phyloP scores from a whole-genome alignment of 2,113 vertebrate species.

The Solea senegalensis region DNA sequence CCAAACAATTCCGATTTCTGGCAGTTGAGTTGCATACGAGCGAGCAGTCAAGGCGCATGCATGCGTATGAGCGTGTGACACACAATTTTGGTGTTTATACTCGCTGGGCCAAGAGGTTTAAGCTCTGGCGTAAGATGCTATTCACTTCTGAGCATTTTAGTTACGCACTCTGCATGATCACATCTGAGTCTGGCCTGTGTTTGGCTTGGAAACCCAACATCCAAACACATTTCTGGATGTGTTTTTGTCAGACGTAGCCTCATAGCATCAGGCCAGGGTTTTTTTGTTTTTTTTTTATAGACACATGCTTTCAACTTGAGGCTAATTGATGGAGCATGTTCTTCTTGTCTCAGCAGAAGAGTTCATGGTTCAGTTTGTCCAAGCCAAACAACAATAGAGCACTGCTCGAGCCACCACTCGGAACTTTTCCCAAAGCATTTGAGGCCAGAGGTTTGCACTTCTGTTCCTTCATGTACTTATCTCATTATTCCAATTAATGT shows the following conservation, averaged over 20 bases:
- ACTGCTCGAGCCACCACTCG: slow-evolving; percentile 37
- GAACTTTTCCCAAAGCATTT: slow-evolving; percentile 38
- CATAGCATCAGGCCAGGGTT: slow-evolving; percentile 16
- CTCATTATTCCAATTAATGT: slow-evolving; percentile 55
- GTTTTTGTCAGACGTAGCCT: slow-evolving; percentile 65
- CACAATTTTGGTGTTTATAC: slow-evolving; percentile 68
- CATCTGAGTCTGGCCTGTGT: slow-evolving; percentile 65
- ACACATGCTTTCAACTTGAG: slow-evolving; percentile 52
- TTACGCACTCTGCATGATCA: slow-evolving; percentile 62
- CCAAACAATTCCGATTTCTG: slow-evolving; percentile 54
- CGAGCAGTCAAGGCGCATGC: slow-evolving; percentile 22
- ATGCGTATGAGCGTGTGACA: slow-evolving; percentile 45
- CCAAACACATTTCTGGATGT: slow-evolving; percentile 70
- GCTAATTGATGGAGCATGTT: slow-evolving; percentile 63
- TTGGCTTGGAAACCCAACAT: slow-evolving; percentile 71
- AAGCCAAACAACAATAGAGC: slow-evolving; percentile 54
- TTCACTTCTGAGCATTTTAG: slow-evolving; percentile 68
- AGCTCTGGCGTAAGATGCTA: slow-evolving; percentile 54
- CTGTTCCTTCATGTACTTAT: slow-evolving; percentile 44
- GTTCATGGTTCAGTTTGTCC: slow-evolving; percentile 36
- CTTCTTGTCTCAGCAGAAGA: slow-evolving; percentile 53
- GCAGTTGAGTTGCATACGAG: slow-evolving; percentile 32
- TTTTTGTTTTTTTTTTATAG: slow-evolving; percentile 28
- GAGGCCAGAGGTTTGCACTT: slow-evolving; percentile 35
- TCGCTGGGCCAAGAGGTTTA: slow-evolving; percentile 51